Conservation (phyloP, 2,797 vertebrate genomes). For the Pelodytes ibericus region DNA sequence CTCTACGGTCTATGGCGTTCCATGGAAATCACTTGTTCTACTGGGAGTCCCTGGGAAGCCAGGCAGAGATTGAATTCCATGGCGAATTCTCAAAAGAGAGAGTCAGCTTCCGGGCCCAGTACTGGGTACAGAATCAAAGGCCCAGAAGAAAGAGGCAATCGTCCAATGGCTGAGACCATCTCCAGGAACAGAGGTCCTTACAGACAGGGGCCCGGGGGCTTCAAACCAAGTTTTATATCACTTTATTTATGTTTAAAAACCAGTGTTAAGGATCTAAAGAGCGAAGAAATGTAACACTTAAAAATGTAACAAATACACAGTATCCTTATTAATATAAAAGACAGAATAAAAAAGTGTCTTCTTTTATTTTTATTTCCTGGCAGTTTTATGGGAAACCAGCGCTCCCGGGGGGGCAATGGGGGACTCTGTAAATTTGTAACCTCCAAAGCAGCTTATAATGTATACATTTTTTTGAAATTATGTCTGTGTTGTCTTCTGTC, state of each 20-base stretch:
- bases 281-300: no score
- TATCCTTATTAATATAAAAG: no score
- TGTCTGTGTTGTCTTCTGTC: no score
- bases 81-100: conserved; percentile 76
- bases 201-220: not conserved
- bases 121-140: conserved; percentile 69
- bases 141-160: conserved; percentile 5
- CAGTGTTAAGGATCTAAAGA: not conserved
- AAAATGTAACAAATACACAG: not conserved
- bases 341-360: no score
- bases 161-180: not conserved
- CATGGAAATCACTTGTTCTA: conserved; percentile 80
- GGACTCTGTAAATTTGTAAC: no score
- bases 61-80: conserved; percentile 91
- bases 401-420: no score
- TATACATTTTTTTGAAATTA: no score
- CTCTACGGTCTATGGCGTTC: conserved; percentile 82
- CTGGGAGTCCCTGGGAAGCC: conserved; percentile 89
- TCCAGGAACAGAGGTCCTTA: not conserved
- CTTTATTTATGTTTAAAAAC: not conserved
- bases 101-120: conserved; percentile 81
- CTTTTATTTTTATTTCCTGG: no score
- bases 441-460: no score
- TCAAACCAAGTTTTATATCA: not conserved
- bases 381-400: no score